A percentile compares a stretch with the other conserved stretches of the same genome.
These are phyloP conservation scores for Drosophila pegasa DNA, from an alignment of 2,888 invertebrate genomes.

Conservation along the genomic window DNA sequence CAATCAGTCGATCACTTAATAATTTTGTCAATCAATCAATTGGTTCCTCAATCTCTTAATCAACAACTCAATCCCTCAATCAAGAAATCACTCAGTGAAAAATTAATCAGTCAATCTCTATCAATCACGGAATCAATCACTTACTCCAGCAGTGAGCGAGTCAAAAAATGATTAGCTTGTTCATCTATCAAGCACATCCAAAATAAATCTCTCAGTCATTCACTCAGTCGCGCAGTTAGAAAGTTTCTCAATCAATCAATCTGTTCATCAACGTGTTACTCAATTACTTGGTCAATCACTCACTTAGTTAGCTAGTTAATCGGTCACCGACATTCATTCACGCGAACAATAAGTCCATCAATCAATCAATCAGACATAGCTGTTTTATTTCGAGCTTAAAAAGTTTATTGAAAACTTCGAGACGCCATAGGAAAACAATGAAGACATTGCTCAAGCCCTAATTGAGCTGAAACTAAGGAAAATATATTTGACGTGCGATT, in stretches of 20 bases:
- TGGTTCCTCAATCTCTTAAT: neutral
- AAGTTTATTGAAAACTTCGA: neutral
- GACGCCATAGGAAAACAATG: neutral
- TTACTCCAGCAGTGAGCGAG: neutral
- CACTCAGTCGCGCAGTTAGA: neutral
- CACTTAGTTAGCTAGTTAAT: neutral
- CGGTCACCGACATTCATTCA: neutral
- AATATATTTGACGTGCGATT: slow-evolving; percentile 18
- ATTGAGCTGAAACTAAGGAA: neutral
- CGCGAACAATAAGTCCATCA: neutral
- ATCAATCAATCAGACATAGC: neutral
- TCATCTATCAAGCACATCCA: neutral
- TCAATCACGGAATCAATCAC: neutral
- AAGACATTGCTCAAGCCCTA: neutral
- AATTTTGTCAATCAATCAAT: neutral
- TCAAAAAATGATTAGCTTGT: neutral
- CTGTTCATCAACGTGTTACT: neutral
- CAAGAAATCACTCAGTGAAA: neutral
- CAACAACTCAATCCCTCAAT: neutral
- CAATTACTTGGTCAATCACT: neutral
- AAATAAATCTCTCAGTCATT: neutral
- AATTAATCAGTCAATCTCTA: neutral
- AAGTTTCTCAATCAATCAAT: too few species aligned
- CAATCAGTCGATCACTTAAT: neutral
- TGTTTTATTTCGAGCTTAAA: neutral